A percentile compares a stretch with the other conserved stretches of the same genome.
Conservation (phyloP, 1,140 invertebrate species). For the Drosophila lini region DNA sequence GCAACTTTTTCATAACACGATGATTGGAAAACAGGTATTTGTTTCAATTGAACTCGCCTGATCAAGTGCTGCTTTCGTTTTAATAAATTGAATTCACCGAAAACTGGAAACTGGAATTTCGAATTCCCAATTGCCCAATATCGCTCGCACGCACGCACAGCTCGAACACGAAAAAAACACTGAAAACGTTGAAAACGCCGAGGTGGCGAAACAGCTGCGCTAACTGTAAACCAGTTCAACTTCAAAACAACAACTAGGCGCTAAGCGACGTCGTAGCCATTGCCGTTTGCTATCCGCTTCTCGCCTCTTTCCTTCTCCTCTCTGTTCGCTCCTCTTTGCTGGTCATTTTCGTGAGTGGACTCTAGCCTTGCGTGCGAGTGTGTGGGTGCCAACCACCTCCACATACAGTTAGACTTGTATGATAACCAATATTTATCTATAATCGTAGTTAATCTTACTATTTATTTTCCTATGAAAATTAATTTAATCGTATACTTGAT, state of each 20-base stretch:
- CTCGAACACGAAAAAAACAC: constrained; percentile 41
- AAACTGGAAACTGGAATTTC: constrained; percentile 39
- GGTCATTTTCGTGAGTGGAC: constrained; percentile 76
- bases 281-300: constrained; percentile 33
- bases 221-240: constrained; percentile 80
- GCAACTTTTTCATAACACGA: neutral
- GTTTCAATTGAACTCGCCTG: constrained; percentile 49
- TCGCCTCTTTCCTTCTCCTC: neutral
- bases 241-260: constrained; percentile 77
- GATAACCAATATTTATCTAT: neutral
- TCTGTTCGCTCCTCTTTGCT: constrained; percentile 41
- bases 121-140: constrained; percentile 38
- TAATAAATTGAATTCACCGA: constrained; percentile 20
- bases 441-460: neutral
- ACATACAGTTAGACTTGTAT: constrained; percentile 13
- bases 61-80: constrained; percentile 44
- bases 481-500: neutral
- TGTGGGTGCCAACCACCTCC: constrained; percentile 29
- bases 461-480: neutral
- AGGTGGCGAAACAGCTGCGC: constrained; percentile 20
- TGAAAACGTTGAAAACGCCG: constrained; percentile 41
- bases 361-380: constrained; percentile 28
- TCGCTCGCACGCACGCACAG: constrained; percentile 58
- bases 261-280: constrained; percentile 42
- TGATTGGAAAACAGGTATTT: constrained; percentile 29